Evolutionary conservation across 2,113 vertebrate species (phyloP).

Genomic region (Uria aalge): DNA sequence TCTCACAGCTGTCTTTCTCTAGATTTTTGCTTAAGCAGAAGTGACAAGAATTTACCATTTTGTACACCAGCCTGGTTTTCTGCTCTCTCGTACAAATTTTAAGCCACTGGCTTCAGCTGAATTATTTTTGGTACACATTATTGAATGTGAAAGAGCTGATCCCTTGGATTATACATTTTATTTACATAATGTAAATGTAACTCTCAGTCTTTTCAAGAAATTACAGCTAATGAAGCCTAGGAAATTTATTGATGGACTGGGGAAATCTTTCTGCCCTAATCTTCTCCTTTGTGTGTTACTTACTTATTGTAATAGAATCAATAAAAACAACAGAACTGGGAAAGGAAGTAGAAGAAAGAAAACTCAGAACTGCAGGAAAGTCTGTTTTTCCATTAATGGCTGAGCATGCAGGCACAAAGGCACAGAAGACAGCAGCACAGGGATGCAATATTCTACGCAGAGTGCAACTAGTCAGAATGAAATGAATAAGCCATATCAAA

Average conservation of each 20-base stretch:
- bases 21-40: constrained; percentile 55
- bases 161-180: constrained; percentile 41
- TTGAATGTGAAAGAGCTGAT: constrained; percentile 41
- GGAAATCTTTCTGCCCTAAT: constrained; percentile 48
- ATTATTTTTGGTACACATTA: constrained; percentile 50
- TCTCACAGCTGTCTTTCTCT: constrained; percentile 51
- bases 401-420: constrained; percentile 70
- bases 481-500: constrained; percentile 58
- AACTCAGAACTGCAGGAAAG: constrained; percentile 68
- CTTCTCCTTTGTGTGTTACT: constrained; percentile 21
- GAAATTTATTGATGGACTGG: constrained; percentile 20
- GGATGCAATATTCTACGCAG: constrained; percentile 42
- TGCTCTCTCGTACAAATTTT: constrained; percentile 33
- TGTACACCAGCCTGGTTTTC: constrained; percentile 47
- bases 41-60: constrained; percentile 40
- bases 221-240: constrained; percentile 47
- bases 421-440: constrained; percentile 54
- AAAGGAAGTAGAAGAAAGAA: constrained; percentile 62
- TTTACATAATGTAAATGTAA: constrained; percentile 44
- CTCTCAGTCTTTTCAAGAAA: constrained; percentile 45
- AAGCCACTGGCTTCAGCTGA: constrained; percentile 50
- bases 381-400: constrained; percentile 69
- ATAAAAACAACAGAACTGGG: constrained; percentile 59
- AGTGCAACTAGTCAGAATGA: constrained; percentile 46
- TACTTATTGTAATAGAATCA: constrained; percentile 61